phyloP scores from a whole-genome alignment of 2,888 invertebrate genomes.

The Metacarcinus magister region DNA sequence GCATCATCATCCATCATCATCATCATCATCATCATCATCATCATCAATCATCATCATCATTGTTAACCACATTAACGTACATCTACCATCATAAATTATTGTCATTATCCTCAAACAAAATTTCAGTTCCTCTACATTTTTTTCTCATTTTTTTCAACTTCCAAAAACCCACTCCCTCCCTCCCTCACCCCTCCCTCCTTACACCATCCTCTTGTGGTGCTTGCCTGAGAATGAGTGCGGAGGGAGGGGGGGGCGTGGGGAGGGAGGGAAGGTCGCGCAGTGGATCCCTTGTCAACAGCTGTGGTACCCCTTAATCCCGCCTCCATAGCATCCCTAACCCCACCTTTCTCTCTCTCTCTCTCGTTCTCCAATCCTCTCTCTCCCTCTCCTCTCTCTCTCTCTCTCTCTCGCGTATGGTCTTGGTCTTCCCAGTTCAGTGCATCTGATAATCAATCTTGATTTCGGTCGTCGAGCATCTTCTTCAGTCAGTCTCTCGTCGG shows the following conservation, averaged over 20 bases:
- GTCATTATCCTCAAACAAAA: neutral
- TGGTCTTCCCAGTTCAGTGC: too few species aligned
- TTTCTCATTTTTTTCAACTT: neutral
- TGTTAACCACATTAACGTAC: too few species aligned
- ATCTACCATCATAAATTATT: too few species aligned
- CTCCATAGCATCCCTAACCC: too few species aligned
- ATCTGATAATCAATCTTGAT: too few species aligned
- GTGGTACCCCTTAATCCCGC: neutral
- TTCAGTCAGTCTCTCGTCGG: too few species aligned
- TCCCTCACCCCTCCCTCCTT: neutral
- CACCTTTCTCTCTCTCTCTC: slow-evolving; percentile 1
- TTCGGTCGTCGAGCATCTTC: too few species aligned
- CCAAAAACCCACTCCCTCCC: too few species aligned
- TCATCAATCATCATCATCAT: too few species aligned
- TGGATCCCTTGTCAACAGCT: slow-evolving; percentile 2
- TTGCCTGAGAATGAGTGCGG: neutral
- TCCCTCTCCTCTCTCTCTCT: neutral
- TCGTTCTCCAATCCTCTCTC: neutral
- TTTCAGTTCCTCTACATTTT: neutral
- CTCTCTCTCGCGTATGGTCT: too few species aligned
- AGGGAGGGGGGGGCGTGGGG: neutral
- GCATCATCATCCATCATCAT: too few species aligned
- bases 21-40: too few species aligned
- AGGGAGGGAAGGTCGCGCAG: neutral
- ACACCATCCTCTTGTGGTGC: neutral